Evolutionary conservation across 1,140 invertebrate genomes (phyloP).

Genomic region (Eufriesea mexicana): DNA sequence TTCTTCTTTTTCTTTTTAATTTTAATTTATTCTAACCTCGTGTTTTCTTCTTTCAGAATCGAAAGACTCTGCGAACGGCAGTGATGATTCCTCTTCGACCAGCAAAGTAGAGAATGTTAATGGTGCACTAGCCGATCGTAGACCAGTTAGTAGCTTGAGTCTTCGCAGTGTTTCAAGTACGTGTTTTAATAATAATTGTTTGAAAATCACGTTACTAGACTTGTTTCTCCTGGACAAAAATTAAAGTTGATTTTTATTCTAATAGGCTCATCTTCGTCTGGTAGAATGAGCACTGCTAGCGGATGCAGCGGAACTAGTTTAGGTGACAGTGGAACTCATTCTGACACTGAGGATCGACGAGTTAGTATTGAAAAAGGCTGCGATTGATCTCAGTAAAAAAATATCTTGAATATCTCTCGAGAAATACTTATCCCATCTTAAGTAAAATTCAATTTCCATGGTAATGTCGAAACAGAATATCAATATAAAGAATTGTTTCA

Average conservation of each 20-base stretch:
- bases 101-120: constrained; percentile 72
- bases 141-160: constrained; percentile 89
- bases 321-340: constrained; percentile 92
- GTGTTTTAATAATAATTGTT: constrained; percentile 26
- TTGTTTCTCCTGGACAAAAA: not conserved
- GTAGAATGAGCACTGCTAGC: constrained; percentile 89
- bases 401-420: not conserved
- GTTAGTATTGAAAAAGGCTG: constrained; percentile 72
- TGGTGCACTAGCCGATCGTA: constrained; percentile 76
- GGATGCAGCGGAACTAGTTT: constrained; percentile 89
- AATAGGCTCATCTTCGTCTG: constrained; percentile 88
- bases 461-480: not conserved
- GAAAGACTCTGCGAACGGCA: constrained; percentile 66
- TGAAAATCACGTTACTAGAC: not conserved
- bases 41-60: constrained; percentile 65
- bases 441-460: not conserved
- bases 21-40: not conserved
- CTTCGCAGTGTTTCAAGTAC: constrained; percentile 87
- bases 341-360: constrained; percentile 90
- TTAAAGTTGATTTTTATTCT: constrained; percentile 13
- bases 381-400: not conserved
- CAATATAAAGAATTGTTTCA: constrained; percentile 41
- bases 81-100: constrained; percentile 59
- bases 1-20: not conserved
- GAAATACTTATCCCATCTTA: not conserved